These are phyloP conservation scores for Schizotus pectinicornis DNA, from an alignment of 2,888 invertebrate genomes.

Conservation along the genomic window DNA sequence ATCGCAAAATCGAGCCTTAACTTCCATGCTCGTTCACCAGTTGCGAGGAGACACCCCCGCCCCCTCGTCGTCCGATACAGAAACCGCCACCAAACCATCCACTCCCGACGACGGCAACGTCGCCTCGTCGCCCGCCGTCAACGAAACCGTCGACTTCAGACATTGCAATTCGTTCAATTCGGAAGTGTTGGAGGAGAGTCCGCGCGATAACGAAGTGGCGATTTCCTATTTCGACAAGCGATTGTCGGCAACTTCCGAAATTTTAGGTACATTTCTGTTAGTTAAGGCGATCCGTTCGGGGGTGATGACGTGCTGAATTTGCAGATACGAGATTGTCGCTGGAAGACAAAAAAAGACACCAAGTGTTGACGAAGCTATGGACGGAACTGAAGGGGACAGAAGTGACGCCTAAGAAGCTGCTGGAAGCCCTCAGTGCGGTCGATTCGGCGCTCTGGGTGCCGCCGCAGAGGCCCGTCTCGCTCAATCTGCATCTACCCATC, in stretches of 20 bases:
- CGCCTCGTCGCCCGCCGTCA: conserved; percentile 50
- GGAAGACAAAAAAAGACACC: conserved; percentile 69
- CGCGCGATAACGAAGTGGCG: conserved; percentile 37
- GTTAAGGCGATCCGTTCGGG: conserved; percentile 4
- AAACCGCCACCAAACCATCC: conserved; percentile 51
- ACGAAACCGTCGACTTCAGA: conserved; percentile 39
- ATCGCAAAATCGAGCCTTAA: conserved; percentile 77
- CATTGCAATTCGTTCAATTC: conserved; percentile 59
- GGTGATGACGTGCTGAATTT: conserved; percentile 19
- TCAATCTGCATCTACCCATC: conserved; percentile 72
- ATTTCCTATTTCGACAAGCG: conserved; percentile 49
- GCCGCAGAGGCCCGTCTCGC: conserved; percentile 71
- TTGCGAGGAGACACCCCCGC: conserved; percentile 56
- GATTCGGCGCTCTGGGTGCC: conserved; percentile 73
- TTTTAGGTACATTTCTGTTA: conserved; percentile 44
- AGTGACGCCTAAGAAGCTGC: conserved; percentile 67
- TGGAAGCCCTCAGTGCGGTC: conserved; percentile 68
- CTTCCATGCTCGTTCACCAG: conserved; percentile 72
- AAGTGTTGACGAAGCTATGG: conserved; percentile 69
- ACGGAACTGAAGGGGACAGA: conserved; percentile 69
- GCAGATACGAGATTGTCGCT: conserved; percentile 64
- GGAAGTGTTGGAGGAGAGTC: conserved; percentile 50
- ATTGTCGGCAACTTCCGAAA: conserved; percentile 51
- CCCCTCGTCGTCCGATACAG: conserved; percentile 13
- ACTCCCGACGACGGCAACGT: conserved; percentile 3